Base-by-base conservation (phyloP, 2,113 vertebrate genomes). In the Stercorarius parasiticus region DNA sequence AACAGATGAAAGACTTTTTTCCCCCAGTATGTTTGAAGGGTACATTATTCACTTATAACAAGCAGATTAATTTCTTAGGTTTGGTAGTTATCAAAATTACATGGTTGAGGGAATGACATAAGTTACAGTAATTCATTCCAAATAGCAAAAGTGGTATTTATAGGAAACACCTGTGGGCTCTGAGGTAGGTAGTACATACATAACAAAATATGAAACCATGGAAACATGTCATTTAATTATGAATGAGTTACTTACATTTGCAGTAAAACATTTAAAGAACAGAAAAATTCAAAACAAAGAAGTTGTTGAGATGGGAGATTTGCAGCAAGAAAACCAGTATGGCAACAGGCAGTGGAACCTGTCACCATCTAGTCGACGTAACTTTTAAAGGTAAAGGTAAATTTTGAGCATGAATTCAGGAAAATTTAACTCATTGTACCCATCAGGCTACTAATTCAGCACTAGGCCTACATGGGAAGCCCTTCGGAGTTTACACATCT, bases 391-490 rank as follows among this genome's bases (percentile, higher is more conserved):
- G 23, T 6, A 8, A 49, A 85, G 55, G 34, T 5, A 2, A 14
- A 13, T 78, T 59, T 13, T n/a, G 72, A 62, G 55, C 45, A 5
- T 0, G 6, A 45, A n/a, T 15, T 29, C 30, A 25, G 78, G 21
- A 19, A 21, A 20, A 27, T 1, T 15, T 36, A n/a, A 3, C 42
- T 45, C 29, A 10, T 2, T 43, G 27, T 7, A 19, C 11, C 18
- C 62, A 15, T 1, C 27, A 26, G 12, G 0, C 6, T 4, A 0
- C 3, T 36, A 36, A 6, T 1, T 18, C 69, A 42, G 45, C 66
- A 19, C 2, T 1, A 23, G 26, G 22, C 16, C 13, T 5, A 32
- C 55, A 19, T 0, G 10, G 5, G 15, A 3, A 89, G 85, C 56
- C 43, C 43, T 40, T 6, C 87, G 25, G 10, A 5, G 30, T 53